These are phyloP conservation scores for Xiphias gladius DNA, from an alignment of 2,113 vertebrate genomes.

Conservation along the genomic window DNA sequence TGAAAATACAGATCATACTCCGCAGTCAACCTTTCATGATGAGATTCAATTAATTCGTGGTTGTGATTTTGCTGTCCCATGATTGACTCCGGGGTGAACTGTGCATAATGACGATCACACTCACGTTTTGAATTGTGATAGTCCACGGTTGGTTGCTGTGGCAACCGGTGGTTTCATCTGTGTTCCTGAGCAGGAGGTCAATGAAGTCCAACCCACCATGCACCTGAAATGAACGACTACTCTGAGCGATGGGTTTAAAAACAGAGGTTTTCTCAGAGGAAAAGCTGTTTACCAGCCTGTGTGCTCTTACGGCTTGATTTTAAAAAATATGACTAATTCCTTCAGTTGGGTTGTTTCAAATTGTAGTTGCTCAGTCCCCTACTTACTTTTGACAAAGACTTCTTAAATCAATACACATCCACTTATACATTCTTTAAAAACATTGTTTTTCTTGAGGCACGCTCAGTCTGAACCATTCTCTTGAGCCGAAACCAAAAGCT, in stretches of 20 bases:
- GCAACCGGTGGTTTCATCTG: conserved; percentile 82
- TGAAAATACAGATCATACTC: conserved; percentile 10
- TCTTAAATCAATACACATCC: neutral
- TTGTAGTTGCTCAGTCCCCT: neutral
- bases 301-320: neutral
- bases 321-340: neutral
- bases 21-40: conserved; percentile 1
- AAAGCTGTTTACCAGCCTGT: neutral
- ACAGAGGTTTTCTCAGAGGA: neutral
- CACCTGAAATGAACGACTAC: conserved; percentile 31
- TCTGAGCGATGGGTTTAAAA: conserved; percentile 12
- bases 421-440: neutral
- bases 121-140: conserved; percentile 77
- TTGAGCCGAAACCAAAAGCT: neutral
- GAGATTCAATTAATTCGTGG: neutral
- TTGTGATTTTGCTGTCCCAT: neutral
- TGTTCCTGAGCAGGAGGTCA: conserved; percentile 88
- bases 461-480: conserved; percentile 3
- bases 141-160: conserved; percentile 74
- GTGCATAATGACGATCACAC: conserved; percentile 39
- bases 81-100: neutral
- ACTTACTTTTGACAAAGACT: conserved; percentile 17
- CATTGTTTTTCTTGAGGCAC: neutral
- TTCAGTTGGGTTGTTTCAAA: neutral
- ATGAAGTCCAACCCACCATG: conserved; percentile 84